phyloP scores from a whole-genome alignment of 2,113 vertebrate species.

The Daboia siamensis region DNA sequence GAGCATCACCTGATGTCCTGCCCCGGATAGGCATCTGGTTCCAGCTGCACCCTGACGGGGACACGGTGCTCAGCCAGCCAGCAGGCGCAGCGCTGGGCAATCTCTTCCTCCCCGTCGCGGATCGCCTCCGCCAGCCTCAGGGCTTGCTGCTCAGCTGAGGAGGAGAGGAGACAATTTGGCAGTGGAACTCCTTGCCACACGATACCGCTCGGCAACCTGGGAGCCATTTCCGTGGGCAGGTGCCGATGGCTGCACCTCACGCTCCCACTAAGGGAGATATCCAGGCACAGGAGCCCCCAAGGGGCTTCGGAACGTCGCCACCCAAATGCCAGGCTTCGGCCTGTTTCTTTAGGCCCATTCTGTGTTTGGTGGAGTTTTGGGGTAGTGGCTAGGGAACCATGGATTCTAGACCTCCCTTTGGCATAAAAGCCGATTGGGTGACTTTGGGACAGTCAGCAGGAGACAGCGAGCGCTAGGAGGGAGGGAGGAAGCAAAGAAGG shows the following conservation, averaged over 20 bases:
- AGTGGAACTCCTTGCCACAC: background rate
- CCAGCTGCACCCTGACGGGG: conserved; percentile 68
- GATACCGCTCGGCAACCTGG: rapidly evolving
- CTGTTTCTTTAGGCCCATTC: background rate
- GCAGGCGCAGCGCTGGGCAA: conserved; percentile 63
- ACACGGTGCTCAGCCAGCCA: conserved; percentile 66
- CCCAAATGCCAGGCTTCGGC: background rate
- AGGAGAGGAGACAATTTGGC: background rate
- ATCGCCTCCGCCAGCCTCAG: conserved; percentile 73
- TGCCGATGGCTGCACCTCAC: background rate
- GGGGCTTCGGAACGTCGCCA: no score
- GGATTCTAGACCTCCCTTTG: background rate
- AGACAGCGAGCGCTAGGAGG: background rate
- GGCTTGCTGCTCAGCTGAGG: conserved; percentile 74
- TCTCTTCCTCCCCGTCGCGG: conserved; percentile 66
- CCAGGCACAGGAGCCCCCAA: background rate
- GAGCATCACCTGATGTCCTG: conserved; percentile 62
- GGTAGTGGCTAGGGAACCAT: background rate
- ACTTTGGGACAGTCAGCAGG: background rate
- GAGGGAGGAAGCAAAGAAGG: no score
- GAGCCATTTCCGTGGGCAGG: background rate
- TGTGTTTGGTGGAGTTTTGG: background rate
- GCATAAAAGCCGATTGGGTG: background rate
- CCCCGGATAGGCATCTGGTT: conserved; percentile 55
- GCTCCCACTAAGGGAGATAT: background rate